Conservation (phyloP, 1,140 invertebrate species). For the Polypedilum vanderplanki region DNA sequence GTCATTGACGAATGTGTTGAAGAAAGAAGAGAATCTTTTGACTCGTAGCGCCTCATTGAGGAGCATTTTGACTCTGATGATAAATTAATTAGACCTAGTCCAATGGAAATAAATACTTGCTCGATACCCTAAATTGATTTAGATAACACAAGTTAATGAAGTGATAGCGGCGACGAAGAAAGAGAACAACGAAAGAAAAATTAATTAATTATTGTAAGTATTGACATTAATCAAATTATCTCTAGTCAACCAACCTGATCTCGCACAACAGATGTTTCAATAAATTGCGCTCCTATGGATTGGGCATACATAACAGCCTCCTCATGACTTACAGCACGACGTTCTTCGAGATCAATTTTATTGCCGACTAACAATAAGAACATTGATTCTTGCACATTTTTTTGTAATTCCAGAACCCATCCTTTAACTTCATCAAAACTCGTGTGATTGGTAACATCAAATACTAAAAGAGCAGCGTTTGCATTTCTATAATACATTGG, state of each 20-base stretch:
- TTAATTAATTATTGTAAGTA: slow-evolving; percentile 31
- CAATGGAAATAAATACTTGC: slow-evolving; percentile 59
- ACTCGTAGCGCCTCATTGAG: slow-evolving; percentile 48
- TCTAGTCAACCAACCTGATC: slow-evolving; percentile 51
- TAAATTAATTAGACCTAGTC: slow-evolving; percentile 49
- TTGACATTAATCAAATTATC: slow-evolving; percentile 32
- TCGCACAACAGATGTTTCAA: slow-evolving; percentile 73
- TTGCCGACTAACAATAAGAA: slow-evolving; percentile 77
- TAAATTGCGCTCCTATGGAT: slow-evolving; percentile 75
- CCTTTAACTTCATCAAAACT: slow-evolving; percentile 67
- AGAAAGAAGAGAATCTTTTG: slow-evolving; percentile 41
- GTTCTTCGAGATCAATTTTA: slow-evolving; percentile 64
- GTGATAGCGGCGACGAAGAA: no score
- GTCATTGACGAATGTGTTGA: slow-evolving; percentile 34
- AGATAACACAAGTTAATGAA: no score
- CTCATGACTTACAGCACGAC: slow-evolving; percentile 54
- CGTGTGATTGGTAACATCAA: slow-evolving; percentile 69
- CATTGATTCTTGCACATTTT: slow-evolving; percentile 67
- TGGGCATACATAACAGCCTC: slow-evolving; percentile 70
- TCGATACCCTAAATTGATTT: slow-evolving; percentile 53
- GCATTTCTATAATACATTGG: slow-evolving; percentile 91
- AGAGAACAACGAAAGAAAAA: slow-evolving; percentile 31
- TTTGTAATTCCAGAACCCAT: slow-evolving; percentile 71
- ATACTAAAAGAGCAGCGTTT: slow-evolving; percentile 78
- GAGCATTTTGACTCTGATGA: slow-evolving; percentile 45